Evolutionary conservation across 2,888 invertebrate species (phyloP).

Genomic region (Mythimna albipuncta): DNA sequence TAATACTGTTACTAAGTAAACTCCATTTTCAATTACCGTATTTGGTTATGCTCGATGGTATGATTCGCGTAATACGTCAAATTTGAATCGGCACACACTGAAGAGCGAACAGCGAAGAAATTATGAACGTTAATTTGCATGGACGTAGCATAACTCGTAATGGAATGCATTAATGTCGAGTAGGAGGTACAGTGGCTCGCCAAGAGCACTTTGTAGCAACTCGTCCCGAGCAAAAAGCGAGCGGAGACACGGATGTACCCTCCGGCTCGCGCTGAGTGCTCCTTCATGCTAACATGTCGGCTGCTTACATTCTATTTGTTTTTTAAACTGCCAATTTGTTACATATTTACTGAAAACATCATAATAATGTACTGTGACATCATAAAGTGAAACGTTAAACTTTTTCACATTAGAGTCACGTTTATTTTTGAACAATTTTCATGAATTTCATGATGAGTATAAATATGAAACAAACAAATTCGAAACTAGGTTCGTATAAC

Average conservation of each 20-base stretch:
- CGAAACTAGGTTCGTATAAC: conserved; percentile 3
- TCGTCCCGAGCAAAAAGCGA: conserved; percentile 75
- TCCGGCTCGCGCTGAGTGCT: conserved; percentile 68
- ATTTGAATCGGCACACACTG: conserved; percentile 65
- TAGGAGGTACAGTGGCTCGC: conserved; percentile 69
- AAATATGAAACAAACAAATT: conserved; percentile 16
- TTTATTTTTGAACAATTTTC: conserved; percentile 1
- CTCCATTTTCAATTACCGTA: conserved; percentile 84
- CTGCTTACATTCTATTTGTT: conserved; percentile 61
- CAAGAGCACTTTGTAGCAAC: conserved; percentile 75
- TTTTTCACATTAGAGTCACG: conserved; percentile 3
- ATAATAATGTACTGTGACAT: conserved; percentile 7
- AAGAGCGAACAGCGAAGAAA: conserved; percentile 71
- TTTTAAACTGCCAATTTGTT: conserved; percentile 50
- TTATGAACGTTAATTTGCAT: conserved; percentile 77
- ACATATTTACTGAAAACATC: conserved; percentile 25
- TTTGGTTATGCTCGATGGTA: conserved; percentile 73
- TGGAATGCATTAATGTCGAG: conserved; percentile 82
- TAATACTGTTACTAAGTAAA: conserved; percentile 83
- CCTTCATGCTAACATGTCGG: conserved; percentile 68
- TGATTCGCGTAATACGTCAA: conserved; percentile 72
- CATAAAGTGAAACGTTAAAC: conserved; percentile 23
- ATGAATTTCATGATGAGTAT: conserved; percentile 20
- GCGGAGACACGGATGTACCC: conserved; percentile 72
- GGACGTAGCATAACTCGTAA: conserved; percentile 77